phyloP scores from a whole-genome alignment of 2,888 invertebrate species.

The Microplitis deprimator region DNA sequence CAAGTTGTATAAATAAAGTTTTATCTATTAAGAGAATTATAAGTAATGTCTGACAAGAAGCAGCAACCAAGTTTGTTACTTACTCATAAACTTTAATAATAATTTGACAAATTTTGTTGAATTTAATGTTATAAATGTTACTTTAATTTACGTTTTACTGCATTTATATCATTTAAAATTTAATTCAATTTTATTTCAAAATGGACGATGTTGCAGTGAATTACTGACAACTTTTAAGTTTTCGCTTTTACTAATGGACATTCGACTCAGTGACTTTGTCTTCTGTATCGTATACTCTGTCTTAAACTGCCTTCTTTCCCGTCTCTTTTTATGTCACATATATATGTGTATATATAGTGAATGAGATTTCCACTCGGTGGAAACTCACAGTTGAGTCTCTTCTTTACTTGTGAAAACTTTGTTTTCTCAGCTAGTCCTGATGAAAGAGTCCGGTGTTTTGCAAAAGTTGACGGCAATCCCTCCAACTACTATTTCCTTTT shows the following conservation, averaged over 20 bases:
- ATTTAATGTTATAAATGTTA: conserved; percentile 4
- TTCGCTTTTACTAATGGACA: conserved; percentile 1
- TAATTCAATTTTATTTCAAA: not conserved
- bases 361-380: conserved; percentile 28
- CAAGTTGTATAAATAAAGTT: not conserved
- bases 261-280: not conserved
- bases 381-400: conserved; percentile 35
- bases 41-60: not conserved
- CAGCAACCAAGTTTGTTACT: not conserved
- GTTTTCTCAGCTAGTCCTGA: conserved; percentile 47
- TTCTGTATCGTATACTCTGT: not conserved
- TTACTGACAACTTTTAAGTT: not conserved
- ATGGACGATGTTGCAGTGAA: not conserved
- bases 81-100: conserved; percentile 3
- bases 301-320: conserved; percentile 5
- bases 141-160: conserved; percentile 1
- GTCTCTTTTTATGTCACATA: not conserved
- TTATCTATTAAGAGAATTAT: not conserved
- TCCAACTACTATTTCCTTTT: conserved; percentile 23
- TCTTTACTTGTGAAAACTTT: conserved; percentile 43
- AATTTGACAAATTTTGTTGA: conserved; percentile 5
- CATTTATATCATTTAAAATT: conserved; percentile 2
- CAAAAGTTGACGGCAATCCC: conserved; percentile 28
- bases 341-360: not conserved
- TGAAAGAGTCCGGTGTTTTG: conserved; percentile 44